A percentile compares a stretch with the other conserved stretches of the same genome.
Conservation (phyloP, 2,113 vertebrate genomes). For the Cottus gobio region DNA sequence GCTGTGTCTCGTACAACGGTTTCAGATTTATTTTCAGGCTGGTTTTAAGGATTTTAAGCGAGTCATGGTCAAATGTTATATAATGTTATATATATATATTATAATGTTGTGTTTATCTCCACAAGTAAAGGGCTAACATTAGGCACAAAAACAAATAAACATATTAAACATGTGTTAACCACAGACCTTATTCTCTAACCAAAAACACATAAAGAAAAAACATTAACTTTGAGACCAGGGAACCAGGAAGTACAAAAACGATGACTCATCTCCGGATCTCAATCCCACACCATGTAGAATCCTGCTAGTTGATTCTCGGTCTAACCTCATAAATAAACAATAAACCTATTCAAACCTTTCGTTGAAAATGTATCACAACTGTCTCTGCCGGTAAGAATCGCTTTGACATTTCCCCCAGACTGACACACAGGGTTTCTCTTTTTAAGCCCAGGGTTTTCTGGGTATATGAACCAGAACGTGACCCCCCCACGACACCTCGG, state of each 20-base stretch:
- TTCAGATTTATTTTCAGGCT: not conserved
- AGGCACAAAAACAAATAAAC: not conserved
- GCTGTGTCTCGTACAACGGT: not conserved
- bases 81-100: no score
- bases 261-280: not conserved
- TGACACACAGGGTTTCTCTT: not conserved
- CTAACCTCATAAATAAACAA: no score
- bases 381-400: not conserved
- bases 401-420: not conserved
- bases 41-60: not conserved
- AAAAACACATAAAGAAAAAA: not conserved
- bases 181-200: not conserved
- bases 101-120: no score
- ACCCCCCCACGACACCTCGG: slow-evolving; percentile 4
- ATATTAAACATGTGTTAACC: not conserved
- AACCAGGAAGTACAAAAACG: not conserved
- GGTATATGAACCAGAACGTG: slow-evolving; percentile 2
- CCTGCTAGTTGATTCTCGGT: not conserved
- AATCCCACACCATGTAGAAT: not conserved
- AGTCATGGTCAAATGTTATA: not conserved
- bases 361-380: not conserved
- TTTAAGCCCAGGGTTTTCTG: not conserved
- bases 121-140: not conserved
- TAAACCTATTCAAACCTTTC: not conserved
- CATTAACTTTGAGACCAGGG: not conserved